Conservation (phyloP, 2,888 invertebrate species). For the Eurytoma californica region DNA sequence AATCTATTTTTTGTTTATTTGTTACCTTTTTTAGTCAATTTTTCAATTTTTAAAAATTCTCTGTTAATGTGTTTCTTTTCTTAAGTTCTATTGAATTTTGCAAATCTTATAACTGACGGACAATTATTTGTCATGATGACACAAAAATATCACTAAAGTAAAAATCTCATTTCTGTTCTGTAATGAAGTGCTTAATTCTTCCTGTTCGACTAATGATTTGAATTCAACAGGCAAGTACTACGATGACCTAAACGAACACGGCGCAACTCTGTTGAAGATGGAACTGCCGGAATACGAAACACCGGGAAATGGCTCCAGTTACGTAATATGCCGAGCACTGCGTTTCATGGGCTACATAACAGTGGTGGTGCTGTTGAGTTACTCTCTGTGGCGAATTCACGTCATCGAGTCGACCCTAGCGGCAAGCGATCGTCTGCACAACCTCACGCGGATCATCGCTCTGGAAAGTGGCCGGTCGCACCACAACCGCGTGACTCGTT, state of each 20-base stretch:
- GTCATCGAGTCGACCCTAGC: constrained; percentile 25
- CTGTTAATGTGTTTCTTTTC: no score
- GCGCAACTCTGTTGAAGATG: constrained; percentile 38
- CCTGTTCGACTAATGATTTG: no score
- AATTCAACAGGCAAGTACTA: constrained; percentile 7
- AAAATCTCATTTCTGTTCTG: no score
- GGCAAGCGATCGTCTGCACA: constrained; percentile 23
- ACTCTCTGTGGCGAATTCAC: constrained; percentile 47
- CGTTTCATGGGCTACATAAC: constrained; percentile 26
- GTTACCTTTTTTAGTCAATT: no score
- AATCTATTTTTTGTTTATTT: no score
- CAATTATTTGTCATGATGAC: no score
- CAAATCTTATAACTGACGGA: no score
- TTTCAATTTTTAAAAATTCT: no score
- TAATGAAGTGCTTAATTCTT: no score
- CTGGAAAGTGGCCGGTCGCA: neutral
- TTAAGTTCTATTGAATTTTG: no score
- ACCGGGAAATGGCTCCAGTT: neutral
- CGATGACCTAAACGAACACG: constrained; percentile 24
- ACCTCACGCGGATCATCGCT: constrained; percentile 17
- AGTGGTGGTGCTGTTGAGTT: constrained; percentile 24
- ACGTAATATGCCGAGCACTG: constrained; percentile 1
- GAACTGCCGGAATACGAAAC: constrained; percentile 41
- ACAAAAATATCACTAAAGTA: no score
- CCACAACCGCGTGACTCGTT: constrained; percentile 6